phyloP scores from a whole-genome alignment of 2,113 vertebrate species.

The Aplodontia rufa region DNA sequence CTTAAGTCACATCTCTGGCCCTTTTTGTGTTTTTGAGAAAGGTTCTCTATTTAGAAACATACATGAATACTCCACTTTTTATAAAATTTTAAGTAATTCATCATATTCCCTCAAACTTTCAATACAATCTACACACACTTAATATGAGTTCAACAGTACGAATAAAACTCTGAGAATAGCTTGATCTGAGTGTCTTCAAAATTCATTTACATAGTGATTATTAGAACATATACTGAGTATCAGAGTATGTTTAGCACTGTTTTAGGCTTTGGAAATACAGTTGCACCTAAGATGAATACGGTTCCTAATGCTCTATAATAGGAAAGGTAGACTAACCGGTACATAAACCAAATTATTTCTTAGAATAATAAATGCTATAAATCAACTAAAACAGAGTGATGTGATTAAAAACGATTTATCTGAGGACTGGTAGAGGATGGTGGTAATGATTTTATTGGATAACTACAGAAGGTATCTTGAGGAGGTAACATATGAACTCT shows the following conservation, averaged over 20 bases:
- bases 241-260: background rate
- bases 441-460: background rate
- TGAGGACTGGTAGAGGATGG: background rate
- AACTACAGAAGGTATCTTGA: background rate
- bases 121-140: background rate
- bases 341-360: background rate
- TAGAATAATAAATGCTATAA: background rate
- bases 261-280: background rate
- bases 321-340: background rate
- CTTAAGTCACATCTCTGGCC: no score
- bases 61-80: background rate
- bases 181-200: background rate
- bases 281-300: background rate
- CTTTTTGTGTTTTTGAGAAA: no score
- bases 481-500: background rate
- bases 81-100: constrained; percentile 11
- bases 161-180: background rate
- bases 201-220: background rate
- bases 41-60: background rate
- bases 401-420: background rate
- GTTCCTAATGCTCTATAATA: background rate
- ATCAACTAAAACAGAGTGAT: background rate
- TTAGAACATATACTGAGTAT: background rate
- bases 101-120: background rate
- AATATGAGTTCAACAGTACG: background rate